Base-by-base conservation (phyloP, 2,113 vertebrate genomes). In the Leptodactylus fuscus region DNA sequence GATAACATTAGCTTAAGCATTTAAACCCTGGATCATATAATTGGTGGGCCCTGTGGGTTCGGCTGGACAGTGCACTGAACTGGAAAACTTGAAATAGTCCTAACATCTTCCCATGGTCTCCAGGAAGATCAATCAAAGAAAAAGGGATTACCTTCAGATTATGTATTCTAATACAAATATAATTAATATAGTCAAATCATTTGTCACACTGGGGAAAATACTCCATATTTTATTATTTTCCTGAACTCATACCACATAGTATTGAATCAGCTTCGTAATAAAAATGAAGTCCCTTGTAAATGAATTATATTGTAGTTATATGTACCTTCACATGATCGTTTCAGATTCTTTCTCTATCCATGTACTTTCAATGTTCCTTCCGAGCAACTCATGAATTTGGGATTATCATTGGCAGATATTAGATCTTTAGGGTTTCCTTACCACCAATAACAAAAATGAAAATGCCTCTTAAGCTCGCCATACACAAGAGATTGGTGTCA, bases 11-110 rank as follows among this genome's bases (percentile, higher is more conserved):
- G 76, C 76, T 79, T 79, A 93, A 94, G 93, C 91, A 92, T 94
- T 93, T 95, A 94, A 93, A 94, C 93, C 94, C 92, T 92, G 93
- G 93, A 93, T 94, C 92, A 95, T 94, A 94, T 93, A 94, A 94
- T 93, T 95, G 93, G 91, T 91, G 90, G 91, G 93, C 92, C 93
- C 93, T 92, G 91, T 93, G 94, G 92, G 93, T 94, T 94, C 78
- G 91, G 90, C 93, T 87, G 93, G 93, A 94, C 93, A 92, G 93
- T 92, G 90, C 90, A 88, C 91, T 94, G 90, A 91, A 93, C 90
- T 91, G 77, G 81, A 87, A 91, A 87, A 90, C 90, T 92, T 92
- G 92, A 91, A 92, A 90, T 53, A 89, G 89, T 90, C 90, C 88
- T 90, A 92, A 93, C 92, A 92, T 91, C 92, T 92, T 93, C 88